These are phyloP conservation scores for Sebastes hubbsi DNA, from an alignment of 2,797 vertebrate species.

Conservation along the genomic window DNA sequence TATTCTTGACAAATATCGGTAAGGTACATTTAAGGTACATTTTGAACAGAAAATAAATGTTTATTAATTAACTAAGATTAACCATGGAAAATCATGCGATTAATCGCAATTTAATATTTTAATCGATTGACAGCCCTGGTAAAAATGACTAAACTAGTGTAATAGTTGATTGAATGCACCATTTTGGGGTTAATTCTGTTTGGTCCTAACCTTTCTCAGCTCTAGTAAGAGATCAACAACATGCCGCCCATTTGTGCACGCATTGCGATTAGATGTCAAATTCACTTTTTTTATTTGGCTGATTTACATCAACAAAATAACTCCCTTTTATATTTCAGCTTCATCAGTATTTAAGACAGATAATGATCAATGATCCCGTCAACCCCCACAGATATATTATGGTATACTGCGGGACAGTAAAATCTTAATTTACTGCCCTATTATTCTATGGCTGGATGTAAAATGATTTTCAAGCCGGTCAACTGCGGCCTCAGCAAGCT, in stretches of 20 bases:
- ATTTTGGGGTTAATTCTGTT: fast-evolving
- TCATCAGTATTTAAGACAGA: background rate
- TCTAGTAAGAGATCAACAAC: background rate
- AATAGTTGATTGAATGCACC: too few relatives aligned
- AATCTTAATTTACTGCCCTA: background rate
- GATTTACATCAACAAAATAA: background rate
- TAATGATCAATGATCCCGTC: background rate
- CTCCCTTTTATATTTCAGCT: background rate
- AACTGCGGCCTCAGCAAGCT: background rate
- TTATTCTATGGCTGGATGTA: background rate
- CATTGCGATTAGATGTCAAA: background rate
- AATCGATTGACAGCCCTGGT: too few relatives aligned
- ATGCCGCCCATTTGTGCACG: background rate
- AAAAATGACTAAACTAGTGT: too few relatives aligned
- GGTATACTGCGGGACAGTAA: background rate
- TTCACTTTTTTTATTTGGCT: background rate
- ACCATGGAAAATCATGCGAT: too few relatives aligned
- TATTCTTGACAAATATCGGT: too few relatives aligned
- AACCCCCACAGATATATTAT: background rate
- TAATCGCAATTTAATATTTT: too few relatives aligned
- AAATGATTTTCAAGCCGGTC: background rate
- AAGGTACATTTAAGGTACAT: too few relatives aligned
- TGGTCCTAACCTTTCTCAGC: background rate
- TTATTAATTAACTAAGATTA: too few relatives aligned
- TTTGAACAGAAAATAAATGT: too few relatives aligned